These are phyloP conservation scores for Burhinus oedicnemus DNA, from an alignment of 2,113 vertebrate species.

Conservation along the genomic window DNA sequence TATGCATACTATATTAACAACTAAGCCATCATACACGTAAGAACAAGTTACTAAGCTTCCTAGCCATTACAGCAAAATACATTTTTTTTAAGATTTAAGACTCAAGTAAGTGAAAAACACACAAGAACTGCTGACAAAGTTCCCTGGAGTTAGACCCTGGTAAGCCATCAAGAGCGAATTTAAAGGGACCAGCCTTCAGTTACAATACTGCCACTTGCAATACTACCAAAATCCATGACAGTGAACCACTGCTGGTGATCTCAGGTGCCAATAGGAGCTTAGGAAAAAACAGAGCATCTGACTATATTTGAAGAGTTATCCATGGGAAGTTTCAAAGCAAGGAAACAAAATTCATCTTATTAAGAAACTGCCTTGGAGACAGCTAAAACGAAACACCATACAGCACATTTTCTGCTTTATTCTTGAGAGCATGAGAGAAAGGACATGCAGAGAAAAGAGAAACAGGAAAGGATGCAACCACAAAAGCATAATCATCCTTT, in stretches of 20 bases:
- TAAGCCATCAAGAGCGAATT: background rate
- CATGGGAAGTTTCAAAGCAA: background rate
- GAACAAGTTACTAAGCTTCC: background rate
- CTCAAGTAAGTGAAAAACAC: background rate
- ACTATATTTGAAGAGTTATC: background rate
- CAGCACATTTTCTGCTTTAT: background rate
- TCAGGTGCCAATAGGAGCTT: background rate
- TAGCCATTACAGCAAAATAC: background rate
- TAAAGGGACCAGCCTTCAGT: background rate
- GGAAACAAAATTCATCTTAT: background rate
- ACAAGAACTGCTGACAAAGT: background rate
- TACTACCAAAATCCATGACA: background rate
- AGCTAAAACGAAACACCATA: background rate
- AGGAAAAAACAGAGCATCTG: background rate
- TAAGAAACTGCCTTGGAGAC: background rate
- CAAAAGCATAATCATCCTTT: background rate
- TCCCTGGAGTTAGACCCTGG: background rate
- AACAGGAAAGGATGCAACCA: background rate
- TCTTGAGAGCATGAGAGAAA: background rate
- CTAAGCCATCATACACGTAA: background rate
- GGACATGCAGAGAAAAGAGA: background rate
- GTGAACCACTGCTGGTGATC: background rate
- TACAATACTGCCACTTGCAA: background rate
- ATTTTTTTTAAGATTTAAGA: background rate
- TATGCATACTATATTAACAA: background rate